These are phyloP conservation scores for Malacoraja senta DNA, from an alignment of 2,797 vertebrate species.

Conservation along the genomic window DNA sequence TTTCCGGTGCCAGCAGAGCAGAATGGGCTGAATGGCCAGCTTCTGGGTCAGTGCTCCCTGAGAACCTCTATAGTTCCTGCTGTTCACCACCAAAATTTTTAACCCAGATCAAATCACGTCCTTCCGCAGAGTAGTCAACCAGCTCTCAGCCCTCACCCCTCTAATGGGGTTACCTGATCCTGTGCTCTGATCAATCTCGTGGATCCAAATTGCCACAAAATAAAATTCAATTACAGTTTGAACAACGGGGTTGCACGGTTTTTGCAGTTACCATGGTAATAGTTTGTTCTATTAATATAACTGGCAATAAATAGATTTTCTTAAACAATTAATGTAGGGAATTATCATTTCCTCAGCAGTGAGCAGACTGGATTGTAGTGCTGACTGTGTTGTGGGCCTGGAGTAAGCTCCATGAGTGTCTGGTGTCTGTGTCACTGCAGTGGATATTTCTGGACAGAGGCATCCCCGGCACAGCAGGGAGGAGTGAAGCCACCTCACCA, in stretches of 20 bases:
- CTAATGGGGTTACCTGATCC: neutral
- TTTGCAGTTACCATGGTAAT: conserved; percentile 5
- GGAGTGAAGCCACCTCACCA: neutral
- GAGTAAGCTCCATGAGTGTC: neutral
- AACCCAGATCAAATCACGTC: neutral
- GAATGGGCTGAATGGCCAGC: too few species aligned
- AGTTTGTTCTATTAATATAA: conserved; percentile 27
- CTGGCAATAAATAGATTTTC: conserved; percentile 10
- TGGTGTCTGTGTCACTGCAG: neutral
- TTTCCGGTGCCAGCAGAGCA: too few species aligned
- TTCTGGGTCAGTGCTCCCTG: too few species aligned
- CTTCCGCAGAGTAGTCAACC: neutral
- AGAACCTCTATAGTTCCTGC: neutral
- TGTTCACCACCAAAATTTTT: neutral
- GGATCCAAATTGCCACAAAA: neutral
- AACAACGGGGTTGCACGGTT: conserved; percentile 21
- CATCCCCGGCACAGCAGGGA: neutral
- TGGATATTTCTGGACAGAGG: neutral
- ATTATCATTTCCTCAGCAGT: neutral
- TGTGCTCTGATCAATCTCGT: neutral
- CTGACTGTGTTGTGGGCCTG: neutral
- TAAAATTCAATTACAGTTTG: conserved; percentile 17
- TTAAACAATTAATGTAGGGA: neutral
- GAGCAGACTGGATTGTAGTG: neutral
- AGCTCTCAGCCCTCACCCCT: neutral